These are phyloP conservation scores for Copidosoma floridanum DNA, from an alignment of 1,140 invertebrate species.

Conservation along the genomic window DNA sequence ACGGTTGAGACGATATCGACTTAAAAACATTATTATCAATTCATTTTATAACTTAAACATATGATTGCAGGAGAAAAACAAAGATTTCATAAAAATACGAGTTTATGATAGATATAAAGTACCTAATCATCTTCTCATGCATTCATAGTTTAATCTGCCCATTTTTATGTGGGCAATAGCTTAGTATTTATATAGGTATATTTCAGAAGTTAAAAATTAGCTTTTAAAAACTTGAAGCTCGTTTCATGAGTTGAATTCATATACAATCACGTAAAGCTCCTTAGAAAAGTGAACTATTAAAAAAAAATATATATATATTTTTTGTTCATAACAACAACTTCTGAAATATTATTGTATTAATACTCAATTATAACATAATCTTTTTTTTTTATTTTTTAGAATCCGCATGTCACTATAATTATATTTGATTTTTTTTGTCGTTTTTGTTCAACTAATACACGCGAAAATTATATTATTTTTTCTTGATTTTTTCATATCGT, in stretches of 20 bases:
- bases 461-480: conserved; percentile 30
- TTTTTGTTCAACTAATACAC: conserved; percentile 13
- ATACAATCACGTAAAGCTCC: no score
- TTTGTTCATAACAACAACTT: conserved; percentile 13
- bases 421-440: conserved; percentile 20
- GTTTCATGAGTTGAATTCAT: no score
- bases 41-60: no score
- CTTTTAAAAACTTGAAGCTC: no score
- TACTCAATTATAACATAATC: no score
- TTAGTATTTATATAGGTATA: no score
- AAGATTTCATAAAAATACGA: neutral
- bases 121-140: neutral
- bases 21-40: no score
- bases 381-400: conserved; percentile 28
- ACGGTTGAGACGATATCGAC: no score
- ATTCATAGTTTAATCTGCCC: conserved; percentile 11
- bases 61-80: conserved; percentile 2
- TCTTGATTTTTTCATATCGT: conserved; percentile 37
- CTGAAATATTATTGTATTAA: conserved; percentile 15
- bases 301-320: no score
- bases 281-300: no score
- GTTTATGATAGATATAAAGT: neutral
- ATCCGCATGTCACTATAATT: conserved; percentile 21
- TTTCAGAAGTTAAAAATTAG: conserved; percentile 25
- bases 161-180: neutral